Percentiles rank a stretch among this genome's conserved stretches.
These are phyloP conservation scores for Willisornis vidua DNA, from an alignment of 2,113 vertebrate genomes.

Conservation along the genomic window DNA sequence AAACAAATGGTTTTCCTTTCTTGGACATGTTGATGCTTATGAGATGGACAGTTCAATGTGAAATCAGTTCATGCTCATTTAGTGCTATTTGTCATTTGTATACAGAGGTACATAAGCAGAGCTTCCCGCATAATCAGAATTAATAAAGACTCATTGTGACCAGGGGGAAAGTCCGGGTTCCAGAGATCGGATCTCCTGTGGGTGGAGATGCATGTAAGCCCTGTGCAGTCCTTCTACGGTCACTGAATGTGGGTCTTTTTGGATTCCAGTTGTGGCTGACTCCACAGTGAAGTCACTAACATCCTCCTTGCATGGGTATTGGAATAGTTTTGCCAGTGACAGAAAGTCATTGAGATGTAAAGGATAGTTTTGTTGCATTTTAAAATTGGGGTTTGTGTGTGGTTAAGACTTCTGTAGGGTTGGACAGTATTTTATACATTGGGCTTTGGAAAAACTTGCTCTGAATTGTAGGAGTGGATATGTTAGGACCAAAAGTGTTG, in stretches of 20 bases:
- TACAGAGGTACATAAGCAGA: neutral
- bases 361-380: neutral
- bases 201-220: neutral
- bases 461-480: neutral
- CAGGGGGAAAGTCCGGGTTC: neutral
- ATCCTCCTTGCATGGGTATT: neutral
- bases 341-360: neutral
- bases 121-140: neutral
- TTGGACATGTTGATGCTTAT: slow-evolving; percentile 21
- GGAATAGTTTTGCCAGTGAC: neutral
- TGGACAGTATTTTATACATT: neutral
- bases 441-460: neutral
- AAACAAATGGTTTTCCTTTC: slow-evolving; percentile 57
- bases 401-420: neutral
- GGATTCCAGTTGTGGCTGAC: neutral
- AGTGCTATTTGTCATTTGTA: slow-evolving; percentile 39
- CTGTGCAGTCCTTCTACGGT: neutral
- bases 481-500: neutral
- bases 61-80: slow-evolving; percentile 38
- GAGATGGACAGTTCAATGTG: slow-evolving; percentile 62
- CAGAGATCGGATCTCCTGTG: neutral
- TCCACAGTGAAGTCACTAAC: neutral
- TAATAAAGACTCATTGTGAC: neutral
- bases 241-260: neutral
- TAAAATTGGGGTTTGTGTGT: neutral